Conservation (phyloP, 2,113 vertebrate genomes). For the Paralichthys olivaceus region DNA sequence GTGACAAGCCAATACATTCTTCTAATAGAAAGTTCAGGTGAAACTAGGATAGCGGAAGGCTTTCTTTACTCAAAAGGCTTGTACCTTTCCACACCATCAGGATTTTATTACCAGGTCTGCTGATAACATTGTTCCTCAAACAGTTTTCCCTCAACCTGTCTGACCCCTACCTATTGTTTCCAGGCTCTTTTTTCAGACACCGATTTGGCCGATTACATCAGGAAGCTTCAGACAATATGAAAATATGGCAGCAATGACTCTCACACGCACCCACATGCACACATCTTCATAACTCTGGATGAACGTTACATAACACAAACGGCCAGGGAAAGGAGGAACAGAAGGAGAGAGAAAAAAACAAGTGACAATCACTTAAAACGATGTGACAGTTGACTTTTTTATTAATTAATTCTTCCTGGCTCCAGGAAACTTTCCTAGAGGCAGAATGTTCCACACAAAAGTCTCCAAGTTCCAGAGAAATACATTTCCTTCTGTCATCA, state of each 20-base stretch:
- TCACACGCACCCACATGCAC: background rate
- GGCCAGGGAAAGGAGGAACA: background rate
- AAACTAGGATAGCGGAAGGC: conserved; percentile 21
- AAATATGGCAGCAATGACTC: conserved; percentile 24
- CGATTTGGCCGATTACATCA: conserved; percentile 58
- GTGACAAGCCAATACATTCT: conserved; percentile 15
- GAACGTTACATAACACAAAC: conserved; percentile 36
- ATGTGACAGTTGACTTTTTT: conserved; percentile 43
- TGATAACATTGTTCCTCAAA: conserved; percentile 71
- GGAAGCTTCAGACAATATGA: conserved; percentile 58
- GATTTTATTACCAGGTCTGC: conserved; percentile 43
- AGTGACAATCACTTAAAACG: conserved; percentile 26
- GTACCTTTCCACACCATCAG: conserved; percentile 45
- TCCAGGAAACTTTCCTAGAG: conserved; percentile 43
- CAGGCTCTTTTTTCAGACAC: conserved; percentile 33
- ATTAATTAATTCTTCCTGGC: conserved; percentile 19
- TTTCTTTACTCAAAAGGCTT: conserved; percentile 20
- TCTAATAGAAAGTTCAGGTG: conserved; percentile 36
- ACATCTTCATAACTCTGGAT: background rate
- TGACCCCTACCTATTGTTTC: conserved; percentile 68
- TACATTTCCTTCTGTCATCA: background rate
- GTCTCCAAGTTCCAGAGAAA: background rate
- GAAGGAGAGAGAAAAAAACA: background rate
- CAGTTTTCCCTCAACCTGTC: conserved; percentile 54
- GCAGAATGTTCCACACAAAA: conserved; percentile 18